Base-by-base conservation (phyloP, 1,140 invertebrate species). In the Glossosoma conforme region DNA sequence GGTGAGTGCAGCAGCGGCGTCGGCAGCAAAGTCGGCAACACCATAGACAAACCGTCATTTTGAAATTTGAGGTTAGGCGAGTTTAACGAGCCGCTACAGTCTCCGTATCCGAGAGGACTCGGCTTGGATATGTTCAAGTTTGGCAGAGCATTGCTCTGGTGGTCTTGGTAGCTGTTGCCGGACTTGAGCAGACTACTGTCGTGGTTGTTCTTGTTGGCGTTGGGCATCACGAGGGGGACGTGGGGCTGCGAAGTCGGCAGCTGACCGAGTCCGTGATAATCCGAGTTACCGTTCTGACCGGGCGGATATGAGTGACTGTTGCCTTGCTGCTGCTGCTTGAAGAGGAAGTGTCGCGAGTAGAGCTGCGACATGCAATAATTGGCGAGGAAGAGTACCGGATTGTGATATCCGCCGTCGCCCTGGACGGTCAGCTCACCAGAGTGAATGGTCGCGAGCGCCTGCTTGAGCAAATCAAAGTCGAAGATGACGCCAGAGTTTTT, bases 311-410 rank as follows among this genome's bases (percentile, higher is more conserved):
- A 46, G 18, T 36, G 51, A 11, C 45, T 22, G 11, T 5, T 18
- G 1, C 33, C 32, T 14, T 64, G 63, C 47, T 62, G 38, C 17
- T 61, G 56, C 11, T 46, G 59, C 56, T 60, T 59, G 22, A 58
- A 50, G 9, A 55, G 60, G 45, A 83, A 72, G 58, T 85, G 82
- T 28, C 82, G 75, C 24, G 82, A 80, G 65, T 84, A 86, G n/a
- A 86, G 64, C 58, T 84, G 81, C 4, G 82, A 82, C 77, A 81
- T 84, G 63, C 81, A 87, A 56, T 84, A 85, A 58, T 86, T 86
- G 2, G 83, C 82, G 18, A 87, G 73, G 60, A 87, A 83, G 21
- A 86, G 66, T 30, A 87, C 77, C 1, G 84, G 83, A 57, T 81
- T 80, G 52, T 79, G 79, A 37, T 75, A 70, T 15, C 66, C 54